A percentile compares a stretch with the other conserved stretches of the same genome.
Evolutionary conservation across 2,888 invertebrate species (phyloP).

Genomic region (Didymodactylos carnosus): DNA sequence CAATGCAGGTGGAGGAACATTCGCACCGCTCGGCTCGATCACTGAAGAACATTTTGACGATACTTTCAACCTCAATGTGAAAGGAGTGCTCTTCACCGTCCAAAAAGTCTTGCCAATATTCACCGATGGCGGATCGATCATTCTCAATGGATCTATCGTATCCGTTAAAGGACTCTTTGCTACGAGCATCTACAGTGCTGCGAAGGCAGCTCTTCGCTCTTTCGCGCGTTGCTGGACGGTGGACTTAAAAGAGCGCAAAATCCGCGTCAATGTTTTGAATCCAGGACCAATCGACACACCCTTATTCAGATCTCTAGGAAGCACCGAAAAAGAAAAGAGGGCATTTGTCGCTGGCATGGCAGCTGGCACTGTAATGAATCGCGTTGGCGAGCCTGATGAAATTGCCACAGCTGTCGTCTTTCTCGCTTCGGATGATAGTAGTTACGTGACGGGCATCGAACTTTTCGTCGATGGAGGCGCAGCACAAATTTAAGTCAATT

Average conservation of each 20-base stretch:
- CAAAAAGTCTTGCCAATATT: not conserved
- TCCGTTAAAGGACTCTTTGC: not conserved
- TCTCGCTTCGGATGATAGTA: not conserved
- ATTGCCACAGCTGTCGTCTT: not conserved
- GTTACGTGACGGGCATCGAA: not conserved
- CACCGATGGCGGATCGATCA: not conserved
- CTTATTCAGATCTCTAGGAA: not conserved
- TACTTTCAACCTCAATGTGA: not conserved
- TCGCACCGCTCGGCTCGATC: not conserved
- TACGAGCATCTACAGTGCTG: not conserved
- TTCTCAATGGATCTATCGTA: not conserved
- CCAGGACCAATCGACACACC: not conserved
- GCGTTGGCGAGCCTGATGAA: not conserved
- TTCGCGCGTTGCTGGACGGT: not conserved
- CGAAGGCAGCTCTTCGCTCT: not conserved
- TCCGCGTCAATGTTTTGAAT: not conserved
- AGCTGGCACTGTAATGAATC: not conserved
- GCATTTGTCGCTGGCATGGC: not conserved
- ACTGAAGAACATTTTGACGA: not conserved
- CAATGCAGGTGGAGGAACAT: not conserved
- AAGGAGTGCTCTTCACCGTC: not conserved
- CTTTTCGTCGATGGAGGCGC: not conserved
- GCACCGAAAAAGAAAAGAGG: not conserved
- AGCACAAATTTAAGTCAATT: not conserved
- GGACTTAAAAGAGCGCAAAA: not conserved